Evolutionary conservation across 1,140 invertebrate genomes (phyloP).

Genomic region (Lethrus apterus): DNA sequence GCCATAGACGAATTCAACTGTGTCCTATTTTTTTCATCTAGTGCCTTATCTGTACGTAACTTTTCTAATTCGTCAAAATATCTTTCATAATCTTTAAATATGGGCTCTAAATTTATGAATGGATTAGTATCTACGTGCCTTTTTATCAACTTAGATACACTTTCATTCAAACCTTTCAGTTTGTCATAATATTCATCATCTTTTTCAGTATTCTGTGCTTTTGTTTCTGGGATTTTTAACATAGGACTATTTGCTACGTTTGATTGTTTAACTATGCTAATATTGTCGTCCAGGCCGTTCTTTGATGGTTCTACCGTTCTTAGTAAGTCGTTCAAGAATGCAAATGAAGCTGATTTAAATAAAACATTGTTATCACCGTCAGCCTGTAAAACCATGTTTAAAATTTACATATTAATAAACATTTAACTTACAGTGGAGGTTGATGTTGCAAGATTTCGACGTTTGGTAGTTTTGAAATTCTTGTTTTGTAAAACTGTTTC

Average conservation of each 20-base stretch:
- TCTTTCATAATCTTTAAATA: constrained; percentile 83
- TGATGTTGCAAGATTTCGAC: no score
- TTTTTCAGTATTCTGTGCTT: no score
- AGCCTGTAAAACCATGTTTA: no score
- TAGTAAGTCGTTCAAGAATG: constrained; percentile 33
- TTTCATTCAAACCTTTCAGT: constrained; percentile 74
- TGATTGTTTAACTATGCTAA: constrained; percentile 33
- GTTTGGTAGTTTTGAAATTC: constrained; percentile 68
- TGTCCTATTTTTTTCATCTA: not conserved
- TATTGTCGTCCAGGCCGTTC: constrained; percentile 31
- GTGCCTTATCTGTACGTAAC: not conserved
- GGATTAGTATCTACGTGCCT: constrained; percentile 76
- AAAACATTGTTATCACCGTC: no score
- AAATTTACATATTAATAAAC: no score
- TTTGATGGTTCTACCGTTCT: constrained; percentile 37
- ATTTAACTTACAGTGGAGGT: no score
- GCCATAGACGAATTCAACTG: not conserved
- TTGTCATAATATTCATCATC: constrained; percentile 52
- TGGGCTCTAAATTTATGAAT: constrained; percentile 76
- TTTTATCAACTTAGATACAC: constrained; percentile 79
- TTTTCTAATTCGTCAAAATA: constrained; percentile 57
- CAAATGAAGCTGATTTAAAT: constrained; percentile 42
- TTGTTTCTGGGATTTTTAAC: no score
- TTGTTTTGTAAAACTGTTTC: constrained; percentile 64
- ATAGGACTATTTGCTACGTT: constrained; percentile 26